These are phyloP conservation scores for Bactericera cockerelli DNA, from an alignment of 1,140 invertebrate genomes.

Conservation along the genomic window DNA sequence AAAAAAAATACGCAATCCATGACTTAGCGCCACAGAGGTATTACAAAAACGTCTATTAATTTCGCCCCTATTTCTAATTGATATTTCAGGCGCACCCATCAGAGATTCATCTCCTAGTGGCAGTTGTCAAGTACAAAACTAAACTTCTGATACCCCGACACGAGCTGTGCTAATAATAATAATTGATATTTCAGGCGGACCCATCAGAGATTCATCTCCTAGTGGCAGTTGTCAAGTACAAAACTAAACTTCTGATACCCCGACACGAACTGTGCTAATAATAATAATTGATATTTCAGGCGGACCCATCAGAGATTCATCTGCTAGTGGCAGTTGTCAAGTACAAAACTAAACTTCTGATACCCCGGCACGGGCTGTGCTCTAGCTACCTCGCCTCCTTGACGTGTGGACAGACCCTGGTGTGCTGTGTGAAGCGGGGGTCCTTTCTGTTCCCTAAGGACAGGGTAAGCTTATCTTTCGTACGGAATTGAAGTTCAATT, in stretches of 20 bases:
- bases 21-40: too few relatives aligned
- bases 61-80: too few relatives aligned
- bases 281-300: constrained; percentile 60
- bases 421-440: constrained; percentile 62
- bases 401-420: constrained; percentile 37
- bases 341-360: constrained; percentile 68
- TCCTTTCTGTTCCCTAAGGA: constrained; percentile 59
- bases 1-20: too few relatives aligned
- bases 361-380: constrained; percentile 67
- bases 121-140: constrained; percentile 82
- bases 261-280: constrained; percentile 81
- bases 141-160: too few relatives aligned
- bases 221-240: constrained; percentile 81
- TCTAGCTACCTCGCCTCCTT: constrained; percentile 77
- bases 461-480: constrained; percentile 25
- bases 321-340: constrained; percentile 80
- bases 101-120: constrained; percentile 74
- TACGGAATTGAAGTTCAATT: too few relatives aligned
- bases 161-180: constrained; percentile 88
- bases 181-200: too few relatives aligned
- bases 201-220: constrained; percentile 73
- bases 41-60: too few relatives aligned
- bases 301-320: constrained; percentile 43
- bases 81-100: too few relatives aligned
- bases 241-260: too few relatives aligned